Base-by-base conservation (phyloP, 2,888 invertebrate genomes). In the Ischnus inquisitorius region DNA sequence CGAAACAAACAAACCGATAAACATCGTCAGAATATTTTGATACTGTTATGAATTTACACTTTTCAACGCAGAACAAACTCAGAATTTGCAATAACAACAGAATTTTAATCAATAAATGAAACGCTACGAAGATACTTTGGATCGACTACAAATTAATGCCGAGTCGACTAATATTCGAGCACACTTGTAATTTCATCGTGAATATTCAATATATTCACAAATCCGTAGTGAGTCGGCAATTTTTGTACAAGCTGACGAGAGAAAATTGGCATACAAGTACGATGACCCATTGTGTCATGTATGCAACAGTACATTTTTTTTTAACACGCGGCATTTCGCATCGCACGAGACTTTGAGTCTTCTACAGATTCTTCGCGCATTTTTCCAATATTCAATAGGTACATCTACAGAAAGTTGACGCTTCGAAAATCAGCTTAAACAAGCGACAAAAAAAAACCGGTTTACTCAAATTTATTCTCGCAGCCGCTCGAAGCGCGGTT, bases 391-490 rank as follows among this genome's bases (percentile, higher is more conserved):
- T 19, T 54, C 34, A 28, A 25, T 43, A n/a, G n/a, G n/a, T n/a
- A 51, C n/a, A 71, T 74, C 8, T 74, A 16, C 28, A 43, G 43
- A 46, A 43, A 62, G 54, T 57, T 57, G 16, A 51, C 48, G 14
- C 16, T 19, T 51, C 16, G 12, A 12, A 22, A 74, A 51, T 39
- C 19, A 28, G 25, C 16, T 25, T 19, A 10, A 22, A 34, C 2
- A 19, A 0, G 19, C 2, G 10, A 51, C 39, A 57, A 3, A 72
- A 72, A 71, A 57, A 76, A 79, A 79, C 71, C 60, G 75, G 71
- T 76, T 71, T 25, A 43, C 28, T 43, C 12, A 65, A 72, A 65
- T 69, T 57, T 71, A 71, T 83, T 46, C 78, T 82, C 77, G 28
- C 14, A 8, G n/a, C 54, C 60, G 34, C 68, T 51, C 14, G 57